phyloP scores from a whole-genome alignment of 2,888 invertebrate species.

The Taenaris catops region DNA sequence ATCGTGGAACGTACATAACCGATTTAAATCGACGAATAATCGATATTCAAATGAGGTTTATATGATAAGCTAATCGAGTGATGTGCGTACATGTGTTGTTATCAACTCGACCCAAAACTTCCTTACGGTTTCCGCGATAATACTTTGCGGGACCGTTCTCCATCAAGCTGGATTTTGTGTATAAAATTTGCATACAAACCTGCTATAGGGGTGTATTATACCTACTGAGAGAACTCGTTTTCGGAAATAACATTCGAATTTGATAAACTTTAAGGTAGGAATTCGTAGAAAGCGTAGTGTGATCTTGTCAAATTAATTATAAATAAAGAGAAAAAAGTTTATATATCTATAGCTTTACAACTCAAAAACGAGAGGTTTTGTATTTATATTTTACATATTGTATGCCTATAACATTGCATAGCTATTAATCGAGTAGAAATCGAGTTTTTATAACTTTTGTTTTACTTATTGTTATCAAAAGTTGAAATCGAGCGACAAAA shows the following conservation, averaged over 20 bases:
- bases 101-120: conserved; percentile 73
- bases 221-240: conserved; percentile 46
- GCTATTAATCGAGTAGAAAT: no score
- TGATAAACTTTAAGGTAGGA: conserved; percentile 1
- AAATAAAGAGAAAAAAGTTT: no score
- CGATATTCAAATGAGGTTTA: conserved; percentile 14
- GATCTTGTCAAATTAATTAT: no score
- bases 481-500: no score
- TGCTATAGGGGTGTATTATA: conserved; percentile 57
- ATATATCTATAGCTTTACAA: no score
- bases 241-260: conserved; percentile 35
- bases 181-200: conserved; percentile 73
- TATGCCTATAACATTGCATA: no score
- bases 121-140: conserved; percentile 44
- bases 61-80: conserved; percentile 50
- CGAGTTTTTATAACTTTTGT: no score
- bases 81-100: conserved; percentile 31
- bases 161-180: conserved; percentile 62
- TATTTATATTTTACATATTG: no score
- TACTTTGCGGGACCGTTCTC: conserved; percentile 58
- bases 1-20: conserved; percentile 17
- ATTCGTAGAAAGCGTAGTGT: no score
- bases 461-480: no score
- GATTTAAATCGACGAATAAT: conserved; percentile 18
- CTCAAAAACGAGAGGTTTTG: no score